These are phyloP conservation scores for Ectropis crepuscularia DNA, from an alignment of 2,888 invertebrate genomes.

Conservation along the genomic window DNA sequence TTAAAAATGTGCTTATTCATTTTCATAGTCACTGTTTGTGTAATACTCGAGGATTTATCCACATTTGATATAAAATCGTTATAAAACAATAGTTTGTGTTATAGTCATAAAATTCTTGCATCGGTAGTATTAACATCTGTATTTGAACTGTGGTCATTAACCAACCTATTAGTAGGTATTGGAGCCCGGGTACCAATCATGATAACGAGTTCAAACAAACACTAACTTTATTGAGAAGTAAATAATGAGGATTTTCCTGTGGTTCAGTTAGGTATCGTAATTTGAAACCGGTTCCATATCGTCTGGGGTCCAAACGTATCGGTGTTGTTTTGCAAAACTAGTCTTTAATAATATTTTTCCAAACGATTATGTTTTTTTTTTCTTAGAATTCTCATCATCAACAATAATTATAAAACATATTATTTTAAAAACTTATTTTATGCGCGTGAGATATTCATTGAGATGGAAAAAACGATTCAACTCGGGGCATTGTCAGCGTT, in stretches of 20 bases:
- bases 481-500: too few relatives aligned
- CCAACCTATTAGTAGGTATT: slow-evolving; percentile 15
- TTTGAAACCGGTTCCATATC: slow-evolving; percentile 14
- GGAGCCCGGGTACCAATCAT: slow-evolving; percentile 17
- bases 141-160: too few relatives aligned
- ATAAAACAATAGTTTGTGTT: neutral
- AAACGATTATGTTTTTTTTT: too few relatives aligned
- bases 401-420: too few relatives aligned
- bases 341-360: slow-evolving; percentile 4
- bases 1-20: neutral
- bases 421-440: too few relatives aligned
- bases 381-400: too few relatives aligned
- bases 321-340: slow-evolving; percentile 19
- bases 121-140: too few relatives aligned
- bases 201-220: slow-evolving; percentile 7
- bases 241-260: slow-evolving; percentile 9
- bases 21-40: neutral
- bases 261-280: neutral
- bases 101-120: too few relatives aligned
- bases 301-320: slow-evolving; percentile 1
- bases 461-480: too few relatives aligned
- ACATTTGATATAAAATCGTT: neutral
- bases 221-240: neutral
- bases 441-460: too few relatives aligned
- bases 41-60: neutral